Conservation (phyloP, 2,113 vertebrate species). For the Mohoua ochrocephala region DNA sequence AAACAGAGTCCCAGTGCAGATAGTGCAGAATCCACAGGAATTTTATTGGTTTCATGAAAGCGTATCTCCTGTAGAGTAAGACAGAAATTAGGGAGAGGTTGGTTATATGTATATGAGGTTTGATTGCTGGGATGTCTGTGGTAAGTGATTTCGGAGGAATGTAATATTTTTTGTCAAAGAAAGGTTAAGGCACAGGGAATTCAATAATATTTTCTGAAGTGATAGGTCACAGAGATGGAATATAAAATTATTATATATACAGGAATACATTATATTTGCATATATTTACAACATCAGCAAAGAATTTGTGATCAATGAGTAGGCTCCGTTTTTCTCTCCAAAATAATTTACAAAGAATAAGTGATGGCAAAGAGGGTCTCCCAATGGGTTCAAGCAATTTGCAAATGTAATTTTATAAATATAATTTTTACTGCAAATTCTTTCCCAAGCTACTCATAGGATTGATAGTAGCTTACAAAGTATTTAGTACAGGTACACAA, state of each 20-base stretch:
- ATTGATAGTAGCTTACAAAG: not conserved
- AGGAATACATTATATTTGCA: not conserved
- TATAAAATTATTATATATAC: not conserved
- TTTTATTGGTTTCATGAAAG: not conserved
- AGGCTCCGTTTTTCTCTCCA: not conserved
- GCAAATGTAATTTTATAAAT: not conserved
- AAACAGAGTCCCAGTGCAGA: not conserved
- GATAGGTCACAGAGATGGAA: not conserved
- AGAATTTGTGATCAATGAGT: not conserved
- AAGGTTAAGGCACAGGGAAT: not conserved
- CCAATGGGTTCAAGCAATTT: not conserved
- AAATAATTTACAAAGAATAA: not conserved
- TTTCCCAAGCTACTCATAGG: not conserved
- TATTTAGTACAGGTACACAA: not conserved
- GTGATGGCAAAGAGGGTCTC: not conserved
- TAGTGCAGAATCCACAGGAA: not conserved
- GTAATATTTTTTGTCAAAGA: not conserved
- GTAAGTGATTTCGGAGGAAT: not conserved
- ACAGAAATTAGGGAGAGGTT: not conserved
- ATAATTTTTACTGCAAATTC: not conserved
- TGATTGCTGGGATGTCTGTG: not conserved
- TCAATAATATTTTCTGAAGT: not conserved
- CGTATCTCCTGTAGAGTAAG: not conserved
- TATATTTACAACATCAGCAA: not conserved
- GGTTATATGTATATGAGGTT: not conserved